phyloP scores from a whole-genome alignment of 2,888 invertebrate species.

The Acronicta psi region DNA sequence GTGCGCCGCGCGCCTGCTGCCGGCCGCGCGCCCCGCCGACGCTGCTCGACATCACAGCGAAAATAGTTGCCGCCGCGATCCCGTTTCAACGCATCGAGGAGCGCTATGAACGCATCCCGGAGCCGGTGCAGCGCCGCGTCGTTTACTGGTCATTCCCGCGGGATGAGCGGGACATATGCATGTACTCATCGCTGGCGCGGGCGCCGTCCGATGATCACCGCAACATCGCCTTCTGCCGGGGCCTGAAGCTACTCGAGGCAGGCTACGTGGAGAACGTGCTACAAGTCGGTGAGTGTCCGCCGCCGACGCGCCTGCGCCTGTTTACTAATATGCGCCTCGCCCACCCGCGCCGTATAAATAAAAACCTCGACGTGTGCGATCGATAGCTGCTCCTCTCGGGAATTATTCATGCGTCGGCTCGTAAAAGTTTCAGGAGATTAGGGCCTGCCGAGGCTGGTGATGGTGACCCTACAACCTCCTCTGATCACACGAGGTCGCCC shows the following conservation, averaged over 20 bases:
- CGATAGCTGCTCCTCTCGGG: slow-evolving; percentile 88
- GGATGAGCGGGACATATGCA: slow-evolving; percentile 96
- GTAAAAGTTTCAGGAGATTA: slow-evolving; percentile 85
- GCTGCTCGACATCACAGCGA: slow-evolving; percentile 94
- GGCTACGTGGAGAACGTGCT: slow-evolving; percentile 95
- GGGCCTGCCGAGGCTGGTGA: slow-evolving; percentile 69
- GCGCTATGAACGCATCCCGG: slow-evolving; percentile 95
- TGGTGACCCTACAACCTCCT: slow-evolving; percentile 58
- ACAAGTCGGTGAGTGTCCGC: slow-evolving; percentile 94
- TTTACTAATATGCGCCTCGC: slow-evolving; percentile 89
- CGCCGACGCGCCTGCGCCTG: slow-evolving; percentile 85
- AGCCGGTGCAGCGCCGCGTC: slow-evolving; percentile 95
- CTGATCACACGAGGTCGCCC: slow-evolving; percentile 49
- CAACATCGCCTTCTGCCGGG: slow-evolving; percentile 95
- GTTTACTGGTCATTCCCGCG: slow-evolving; percentile 97
- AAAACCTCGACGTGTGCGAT: slow-evolving; percentile 89
- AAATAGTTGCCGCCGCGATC: slow-evolving; percentile 94
- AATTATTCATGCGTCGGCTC: slow-evolving; percentile 87
- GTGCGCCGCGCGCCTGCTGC: slow-evolving; percentile 88
- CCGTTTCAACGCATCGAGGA: slow-evolving; percentile 96
- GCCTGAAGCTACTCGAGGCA: slow-evolving; percentile 94
- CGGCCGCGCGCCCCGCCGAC: slow-evolving; percentile 91
- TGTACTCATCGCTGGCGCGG: slow-evolving; percentile 94
- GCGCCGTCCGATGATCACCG: slow-evolving; percentile 92
- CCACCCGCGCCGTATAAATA: slow-evolving; percentile 89